Evolutionary conservation across 1,140 invertebrate species (phyloP), one percentile per base, ranked within the genome.

Genomic region (Drosophila triauraria): DNA sequence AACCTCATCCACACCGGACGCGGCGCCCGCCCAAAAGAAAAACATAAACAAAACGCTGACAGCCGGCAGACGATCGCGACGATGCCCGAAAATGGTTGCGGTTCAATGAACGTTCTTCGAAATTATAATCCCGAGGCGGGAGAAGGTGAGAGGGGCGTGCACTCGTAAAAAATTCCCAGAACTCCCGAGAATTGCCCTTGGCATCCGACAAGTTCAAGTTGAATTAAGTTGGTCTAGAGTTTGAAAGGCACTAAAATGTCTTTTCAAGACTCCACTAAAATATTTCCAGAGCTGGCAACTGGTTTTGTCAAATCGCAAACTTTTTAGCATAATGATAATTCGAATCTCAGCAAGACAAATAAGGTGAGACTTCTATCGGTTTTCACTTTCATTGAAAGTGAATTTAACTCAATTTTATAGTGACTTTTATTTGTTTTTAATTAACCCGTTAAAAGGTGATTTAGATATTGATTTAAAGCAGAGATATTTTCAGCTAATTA

Each of bases 71-170:
- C 53, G 62, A 59, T 69, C 61, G 64, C 44, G 27, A 38, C 17
- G 51, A 60, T 47, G 71, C 72, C 67, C 51, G 53, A 78, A 78
- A 58, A 40, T 32, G 59, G 60, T 43, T 15, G 51, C 38, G 77
- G 82, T 86, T 86, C 82, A 86, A 82, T 82, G 80, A 86, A 86
- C 82, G 82, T 67, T 86, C 78, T 79, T 82, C 82, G 70, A 62
- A 50, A 74, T 77, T 63, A 64, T 68, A 62, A 64, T 50, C 25
- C 9, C 35, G 32, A n/a, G 15, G 54, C 35, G 38, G 43, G 23
- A 44, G 25, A 40, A 58, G 43, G 30, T n/a, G 12, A 27, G 30
- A 20, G 7, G 20, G 40, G n/a, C n/a, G 23, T 59, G 40, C 46
- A 57, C 12, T 57, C 32, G 15, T 35, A 30, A 44, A 17, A 38